Conservation (phyloP, 2,113 vertebrate genomes). For the Larimichthys polyactis region DNA sequence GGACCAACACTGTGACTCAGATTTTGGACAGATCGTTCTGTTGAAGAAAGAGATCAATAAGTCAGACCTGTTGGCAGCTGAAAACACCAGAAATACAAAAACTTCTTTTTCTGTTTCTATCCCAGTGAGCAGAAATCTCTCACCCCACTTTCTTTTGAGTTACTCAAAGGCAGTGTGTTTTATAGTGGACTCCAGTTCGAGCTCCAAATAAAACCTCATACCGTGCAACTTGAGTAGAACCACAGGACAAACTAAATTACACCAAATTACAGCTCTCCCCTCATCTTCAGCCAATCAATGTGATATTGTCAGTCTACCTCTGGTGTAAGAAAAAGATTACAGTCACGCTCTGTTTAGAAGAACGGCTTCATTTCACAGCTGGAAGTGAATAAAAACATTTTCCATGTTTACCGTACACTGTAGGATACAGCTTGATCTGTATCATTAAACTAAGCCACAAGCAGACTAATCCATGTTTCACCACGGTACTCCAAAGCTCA, state of each 20-base stretch:
- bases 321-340: slow-evolving; percentile 33
- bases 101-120: neutral
- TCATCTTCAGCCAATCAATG: slow-evolving; percentile 53
- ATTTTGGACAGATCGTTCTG: slow-evolving; percentile 12
- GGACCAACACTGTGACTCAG: slow-evolving; percentile 1
- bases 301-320: slow-evolving; percentile 30
- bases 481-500: neutral
- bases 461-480: no score
- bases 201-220: neutral
- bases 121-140: neutral
- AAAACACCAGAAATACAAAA: neutral
- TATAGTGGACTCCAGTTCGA: neutral
- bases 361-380: slow-evolving; percentile 27
- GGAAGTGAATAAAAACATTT: neutral
- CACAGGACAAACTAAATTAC: slow-evolving; percentile 4
- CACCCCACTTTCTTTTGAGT: neutral
- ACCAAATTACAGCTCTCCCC: slow-evolving; percentile 23
- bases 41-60: slow-evolving; percentile 27
- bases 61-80: neutral
- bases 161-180: neutral
- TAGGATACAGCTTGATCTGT: slow-evolving; percentile 10
- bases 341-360: slow-evolving; percentile 46
- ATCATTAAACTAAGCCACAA: neutral
- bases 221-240: slow-evolving; percentile 24
- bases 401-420: neutral